Evolutionary conservation across 2,113 vertebrate genomes (phyloP), one percentile per base, ranked within the genome.

Genomic region (Onychostruthus taczanowskii): DNA sequence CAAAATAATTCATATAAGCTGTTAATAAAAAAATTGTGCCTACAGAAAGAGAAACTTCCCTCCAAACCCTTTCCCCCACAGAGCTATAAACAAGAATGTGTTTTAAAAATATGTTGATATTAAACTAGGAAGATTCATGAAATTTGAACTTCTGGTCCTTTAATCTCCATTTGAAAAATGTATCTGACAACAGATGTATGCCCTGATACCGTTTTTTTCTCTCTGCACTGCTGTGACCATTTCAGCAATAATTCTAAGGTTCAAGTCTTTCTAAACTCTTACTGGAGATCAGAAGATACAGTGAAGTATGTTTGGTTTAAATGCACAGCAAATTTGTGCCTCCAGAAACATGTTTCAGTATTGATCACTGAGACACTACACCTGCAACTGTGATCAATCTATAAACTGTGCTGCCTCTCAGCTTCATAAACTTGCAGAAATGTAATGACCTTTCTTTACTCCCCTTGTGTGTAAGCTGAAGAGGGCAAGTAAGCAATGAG

Each of bases 71-170:
- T 93, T 70, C 64, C 50, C 63, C 46, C 47, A 53, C 9, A 94
- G 69, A 95, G 9, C 70, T 96, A 92, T 94, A 94, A 96, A 91
- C 75, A 96, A 95, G 95, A 93, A 80, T 27, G 9, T 72, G 31
- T 72, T 94, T 70, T 46, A 73, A 94, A 74, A 94, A 91, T 84
- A 84, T 91, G 84, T 13, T 92, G 91, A 75, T 85, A 96, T 52
- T 94, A 95, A 97, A 92, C 86, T 78, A 94, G 93, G 56, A 28
- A 70, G 91, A 94, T 96, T 92, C 70, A 85, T 84, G 77, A 94
- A 94, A 95, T 10, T 10, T 89, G 66, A 97, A 96, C 86, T 79
- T 53, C 59, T 87, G 52, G 97, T 94, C 66, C 43, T 77, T 97
- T 97, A 91, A 97, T 96, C 68, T 27, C 20, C 33, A 37, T 80